Evolutionary conservation across 1,140 invertebrate genomes (phyloP).

Genomic region (Carposina sasakii): DNA sequence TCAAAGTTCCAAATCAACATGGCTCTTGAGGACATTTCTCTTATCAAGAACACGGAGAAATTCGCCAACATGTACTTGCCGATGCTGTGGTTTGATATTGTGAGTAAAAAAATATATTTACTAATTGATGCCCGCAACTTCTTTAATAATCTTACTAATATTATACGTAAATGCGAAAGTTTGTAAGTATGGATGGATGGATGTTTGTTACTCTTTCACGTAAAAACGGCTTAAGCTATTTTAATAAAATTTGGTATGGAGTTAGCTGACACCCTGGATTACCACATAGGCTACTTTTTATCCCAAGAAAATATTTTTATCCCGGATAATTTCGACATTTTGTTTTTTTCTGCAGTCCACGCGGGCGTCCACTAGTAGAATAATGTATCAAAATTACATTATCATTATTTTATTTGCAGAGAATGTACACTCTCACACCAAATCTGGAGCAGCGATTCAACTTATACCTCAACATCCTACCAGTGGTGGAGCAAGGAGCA

Average conservation of each 20-base stretch:
- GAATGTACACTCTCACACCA: conserved; percentile 78
- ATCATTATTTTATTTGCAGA: conserved; percentile 74
- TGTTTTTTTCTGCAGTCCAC: not conserved
- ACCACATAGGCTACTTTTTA: too few relatives aligned
- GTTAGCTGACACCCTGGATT: too few relatives aligned
- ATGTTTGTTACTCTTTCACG: too few relatives aligned
- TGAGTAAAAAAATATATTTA: conserved; percentile 69
- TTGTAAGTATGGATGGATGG: too few relatives aligned
- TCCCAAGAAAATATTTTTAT: too few relatives aligned
- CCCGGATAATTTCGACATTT: too few relatives aligned
- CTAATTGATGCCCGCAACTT: not conserved
- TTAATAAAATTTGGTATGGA: too few relatives aligned
- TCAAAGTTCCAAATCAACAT: conserved; percentile 90
- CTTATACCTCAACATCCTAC: conserved; percentile 81
- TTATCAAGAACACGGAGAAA: conserved; percentile 74
- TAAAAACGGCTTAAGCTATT: too few relatives aligned
- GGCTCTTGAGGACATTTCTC: conserved; percentile 78
- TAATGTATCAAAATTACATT: too few relatives aligned
- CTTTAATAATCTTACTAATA: not conserved
- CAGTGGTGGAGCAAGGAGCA: conserved; percentile 72
- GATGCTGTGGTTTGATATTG: conserved; percentile 88
- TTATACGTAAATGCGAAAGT: too few relatives aligned
- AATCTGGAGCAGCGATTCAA: conserved; percentile 77
- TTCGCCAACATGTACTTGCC: conserved; percentile 82
- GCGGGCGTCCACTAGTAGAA: not conserved